Percentiles rank a stretch among this genome's conserved stretches.
Evolutionary conservation across 2,113 vertebrate species (phyloP).

Genomic region (Peromyscus leucopus): DNA sequence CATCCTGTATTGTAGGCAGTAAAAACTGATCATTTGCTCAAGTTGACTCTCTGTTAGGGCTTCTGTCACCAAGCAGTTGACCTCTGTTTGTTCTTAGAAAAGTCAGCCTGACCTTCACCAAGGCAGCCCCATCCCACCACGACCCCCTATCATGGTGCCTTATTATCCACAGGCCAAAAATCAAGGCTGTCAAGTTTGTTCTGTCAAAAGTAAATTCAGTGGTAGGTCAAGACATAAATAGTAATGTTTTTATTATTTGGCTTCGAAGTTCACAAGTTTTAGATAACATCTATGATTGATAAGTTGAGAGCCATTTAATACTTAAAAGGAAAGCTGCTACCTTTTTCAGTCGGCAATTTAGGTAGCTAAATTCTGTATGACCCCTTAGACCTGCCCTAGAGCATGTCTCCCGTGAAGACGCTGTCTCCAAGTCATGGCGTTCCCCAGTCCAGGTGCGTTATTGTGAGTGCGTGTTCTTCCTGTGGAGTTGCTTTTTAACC

Average conservation of each 20-base stretch:
- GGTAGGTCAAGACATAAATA: neutral
- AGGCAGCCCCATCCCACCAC: neutral
- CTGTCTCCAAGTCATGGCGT: neutral
- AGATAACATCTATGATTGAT: slow-evolving; percentile 17
- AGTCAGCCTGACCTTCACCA: slow-evolving; percentile 16
- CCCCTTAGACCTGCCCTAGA: neutral
- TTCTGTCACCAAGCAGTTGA: slow-evolving; percentile 35
- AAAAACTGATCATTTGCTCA: slow-evolving; percentile 15
- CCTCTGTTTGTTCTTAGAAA: slow-evolving; percentile 21
- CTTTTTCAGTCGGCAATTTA: neutral
- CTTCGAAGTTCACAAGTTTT: slow-evolving; percentile 44
- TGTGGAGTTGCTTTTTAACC: neutral
- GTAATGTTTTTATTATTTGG: slow-evolving; percentile 21
- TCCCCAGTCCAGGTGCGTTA: neutral
- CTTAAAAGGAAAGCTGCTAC: neutral
- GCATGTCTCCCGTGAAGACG: neutral
- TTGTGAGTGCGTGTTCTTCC: neutral
- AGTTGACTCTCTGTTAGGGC: neutral
- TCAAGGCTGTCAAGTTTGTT: slow-evolving; percentile 17
- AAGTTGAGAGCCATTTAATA: slow-evolving; percentile 30
- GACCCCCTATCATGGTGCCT: neutral
- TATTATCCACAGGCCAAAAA: slow-evolving; percentile 53
- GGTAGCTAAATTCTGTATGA: neutral
- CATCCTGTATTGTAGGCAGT: neutral
- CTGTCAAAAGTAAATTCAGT: neutral